These are phyloP conservation scores for Danio aesculapii DNA, from an alignment of 2,797 vertebrate genomes.

Conservation along the genomic window DNA sequence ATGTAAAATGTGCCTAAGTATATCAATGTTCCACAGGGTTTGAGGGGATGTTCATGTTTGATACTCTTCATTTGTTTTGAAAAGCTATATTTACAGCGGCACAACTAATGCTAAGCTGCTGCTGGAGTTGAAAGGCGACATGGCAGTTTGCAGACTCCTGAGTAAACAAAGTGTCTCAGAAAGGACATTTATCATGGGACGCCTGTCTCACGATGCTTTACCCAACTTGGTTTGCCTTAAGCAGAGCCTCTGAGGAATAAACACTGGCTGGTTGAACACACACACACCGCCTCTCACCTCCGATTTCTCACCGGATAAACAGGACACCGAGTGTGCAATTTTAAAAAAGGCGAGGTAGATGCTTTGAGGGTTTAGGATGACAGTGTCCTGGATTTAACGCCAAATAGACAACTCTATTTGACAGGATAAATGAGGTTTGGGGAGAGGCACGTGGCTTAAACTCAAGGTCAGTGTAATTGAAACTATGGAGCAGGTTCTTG, in stretches of 20 bases:
- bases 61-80: constrained; percentile 29
- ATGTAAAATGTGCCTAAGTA: constrained; percentile 35
- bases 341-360: neutral
- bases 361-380: neutral
- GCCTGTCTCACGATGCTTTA: constrained; percentile 35
- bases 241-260: constrained; percentile 29
- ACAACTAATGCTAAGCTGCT: constrained; percentile 12
- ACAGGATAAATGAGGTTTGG: constrained; percentile 51
- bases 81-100: constrained; percentile 11
- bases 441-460: neutral
- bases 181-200: constrained; percentile 7
- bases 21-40: constrained; percentile 17
- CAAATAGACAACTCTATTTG: constrained; percentile 52
- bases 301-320: constrained; percentile 5
- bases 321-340: neutral
- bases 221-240: neutral
- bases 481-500: constrained; percentile 36
- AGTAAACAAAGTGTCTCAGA: constrained; percentile 21
- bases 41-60: neutral
- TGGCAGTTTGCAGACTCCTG: constrained; percentile 29
- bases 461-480: constrained; percentile 62
- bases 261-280: constrained; percentile 22
- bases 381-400: neutral
- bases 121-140: constrained; percentile 30
- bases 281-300: constrained; percentile 16